Conservation (phyloP, 2,113 vertebrate species). For the Cathartes aura region DNA sequence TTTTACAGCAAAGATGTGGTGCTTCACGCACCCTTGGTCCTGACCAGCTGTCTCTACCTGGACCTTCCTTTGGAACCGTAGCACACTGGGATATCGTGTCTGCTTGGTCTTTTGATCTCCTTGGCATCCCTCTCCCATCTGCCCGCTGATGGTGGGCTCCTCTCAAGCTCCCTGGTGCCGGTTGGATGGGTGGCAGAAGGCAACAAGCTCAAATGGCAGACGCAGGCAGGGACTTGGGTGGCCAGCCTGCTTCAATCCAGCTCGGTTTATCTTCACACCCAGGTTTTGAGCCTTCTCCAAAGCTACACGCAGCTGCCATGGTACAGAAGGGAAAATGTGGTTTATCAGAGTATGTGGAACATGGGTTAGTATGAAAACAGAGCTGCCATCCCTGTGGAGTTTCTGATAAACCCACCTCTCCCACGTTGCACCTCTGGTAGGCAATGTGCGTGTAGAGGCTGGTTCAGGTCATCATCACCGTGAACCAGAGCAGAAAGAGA, state of each 20-base stretch:
- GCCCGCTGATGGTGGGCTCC: background rate
- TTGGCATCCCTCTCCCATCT: rapidly evolving
- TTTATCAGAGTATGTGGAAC: background rate
- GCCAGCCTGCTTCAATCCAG: background rate
- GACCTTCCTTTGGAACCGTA: background rate
- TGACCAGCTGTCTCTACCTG: background rate
- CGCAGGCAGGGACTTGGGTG: rapidly evolving
- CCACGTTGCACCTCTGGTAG: rapidly evolving
- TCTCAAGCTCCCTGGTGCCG: background rate
- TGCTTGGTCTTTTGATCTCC: background rate
- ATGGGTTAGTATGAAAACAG: rapidly evolving
- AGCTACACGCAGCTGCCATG: rapidly evolving
- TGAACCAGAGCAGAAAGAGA: background rate
- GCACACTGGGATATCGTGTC: too few relatives aligned
- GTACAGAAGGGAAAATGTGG: background rate
- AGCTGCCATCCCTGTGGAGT: background rate
- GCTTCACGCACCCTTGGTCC: background rate
- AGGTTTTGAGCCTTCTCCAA: background rate
- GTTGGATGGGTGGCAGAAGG: background rate
- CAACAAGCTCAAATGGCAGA: rapidly evolving
- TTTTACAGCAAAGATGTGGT: rapidly evolving
- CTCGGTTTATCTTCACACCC: background rate
- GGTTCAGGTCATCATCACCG: background rate
- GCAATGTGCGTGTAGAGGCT: rapidly evolving
- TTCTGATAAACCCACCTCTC: background rate